These are phyloP conservation scores for Littorina saxatilis DNA, from an alignment of 1,140 invertebrate genomes.

Conservation along the genomic window DNA sequence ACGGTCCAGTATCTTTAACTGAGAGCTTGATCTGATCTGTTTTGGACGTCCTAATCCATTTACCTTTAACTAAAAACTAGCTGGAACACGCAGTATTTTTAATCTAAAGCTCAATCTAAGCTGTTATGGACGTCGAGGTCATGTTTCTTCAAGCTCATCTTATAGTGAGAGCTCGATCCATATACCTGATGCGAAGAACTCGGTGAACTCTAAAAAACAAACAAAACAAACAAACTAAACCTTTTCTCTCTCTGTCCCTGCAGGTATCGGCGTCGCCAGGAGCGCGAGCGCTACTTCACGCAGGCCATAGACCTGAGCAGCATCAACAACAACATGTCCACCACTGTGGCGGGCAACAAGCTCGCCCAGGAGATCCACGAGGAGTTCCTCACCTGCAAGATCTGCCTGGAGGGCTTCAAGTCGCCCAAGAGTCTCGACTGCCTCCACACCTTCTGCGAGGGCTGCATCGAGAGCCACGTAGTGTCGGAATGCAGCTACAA, in stretches of 20 bases:
- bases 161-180: no score
- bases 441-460: constrained; percentile 94
- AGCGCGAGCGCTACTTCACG: constrained; percentile 66
- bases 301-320: constrained; percentile 63
- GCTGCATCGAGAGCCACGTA: constrained; percentile 80
- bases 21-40: neutral
- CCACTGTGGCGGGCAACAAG: constrained; percentile 59
- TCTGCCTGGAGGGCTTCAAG: constrained; percentile 74
- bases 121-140: neutral
- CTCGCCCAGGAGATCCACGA: constrained; percentile 69
- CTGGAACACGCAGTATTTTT: neutral
- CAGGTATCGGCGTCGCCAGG: constrained; percentile 66
- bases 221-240: no score
- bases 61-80: no score
- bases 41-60: neutral
- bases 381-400: constrained; percentile 73
- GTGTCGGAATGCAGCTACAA: constrained; percentile 74
- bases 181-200: no score
- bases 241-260: constrained; percentile 6
- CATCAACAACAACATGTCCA: constrained; percentile 47
- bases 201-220: no score
- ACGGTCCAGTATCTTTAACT: neutral
- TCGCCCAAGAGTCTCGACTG: constrained; percentile 90
- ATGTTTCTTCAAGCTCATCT: no score
- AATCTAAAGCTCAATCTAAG: neutral